A percentile compares a stretch with the other conserved stretches of the same genome.
Evolutionary conservation across 2,113 vertebrate species (phyloP).

Genomic region (Peromyscus leucopus): DNA sequence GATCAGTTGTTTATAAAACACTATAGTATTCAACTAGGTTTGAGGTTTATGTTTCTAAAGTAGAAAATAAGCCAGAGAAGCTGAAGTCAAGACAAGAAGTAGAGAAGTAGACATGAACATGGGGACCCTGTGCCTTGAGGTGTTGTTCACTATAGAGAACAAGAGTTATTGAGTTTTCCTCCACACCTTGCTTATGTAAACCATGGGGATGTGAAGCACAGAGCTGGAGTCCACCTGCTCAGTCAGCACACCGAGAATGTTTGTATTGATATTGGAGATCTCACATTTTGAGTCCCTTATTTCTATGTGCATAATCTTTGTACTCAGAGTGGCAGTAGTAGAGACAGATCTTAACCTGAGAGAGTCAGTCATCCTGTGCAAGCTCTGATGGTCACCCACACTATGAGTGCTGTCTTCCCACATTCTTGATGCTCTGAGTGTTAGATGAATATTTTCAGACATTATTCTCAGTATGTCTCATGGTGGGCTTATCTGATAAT

Average conservation of each 20-base stretch:
- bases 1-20: too few relatives aligned
- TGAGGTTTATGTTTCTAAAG: not conserved
- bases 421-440: too few relatives aligned
- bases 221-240: not conserved
- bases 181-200: not conserved
- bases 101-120: not conserved
- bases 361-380: not conserved
- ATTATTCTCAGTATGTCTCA: not conserved
- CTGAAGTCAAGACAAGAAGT: too few relatives aligned
- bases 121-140: not conserved
- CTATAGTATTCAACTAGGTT: not conserved
- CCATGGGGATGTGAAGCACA: not conserved
- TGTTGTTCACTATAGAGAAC: not conserved
- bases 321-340: not conserved
- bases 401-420: not conserved
- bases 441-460: not conserved
- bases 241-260: not conserved
- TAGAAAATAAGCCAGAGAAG: not conserved
- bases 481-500: not conserved
- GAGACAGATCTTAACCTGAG: not conserved
- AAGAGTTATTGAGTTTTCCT: not conserved
- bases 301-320: not conserved
- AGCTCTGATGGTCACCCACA: not conserved
- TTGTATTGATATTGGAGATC: accelerated
- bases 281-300: not conserved